phyloP scores from a whole-genome alignment of 1,140 invertebrate species.

The Heliconius hermathena region DNA sequence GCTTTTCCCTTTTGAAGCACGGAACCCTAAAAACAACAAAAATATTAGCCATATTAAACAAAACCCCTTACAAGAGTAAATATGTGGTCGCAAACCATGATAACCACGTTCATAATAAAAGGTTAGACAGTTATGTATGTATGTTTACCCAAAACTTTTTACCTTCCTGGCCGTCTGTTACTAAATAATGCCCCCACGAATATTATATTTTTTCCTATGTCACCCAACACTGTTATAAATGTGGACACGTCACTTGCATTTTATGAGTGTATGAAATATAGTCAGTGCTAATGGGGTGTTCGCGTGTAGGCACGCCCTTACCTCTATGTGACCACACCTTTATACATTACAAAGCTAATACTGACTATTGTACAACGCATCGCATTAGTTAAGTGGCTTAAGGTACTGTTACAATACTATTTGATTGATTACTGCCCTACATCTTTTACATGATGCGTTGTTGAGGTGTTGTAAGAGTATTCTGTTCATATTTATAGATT shows the following conservation, averaged over 20 bases:
- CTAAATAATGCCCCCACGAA: conserved; percentile 56
- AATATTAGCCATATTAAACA: neutral
- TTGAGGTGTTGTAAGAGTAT: neutral
- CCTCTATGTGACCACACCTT: conserved; percentile 57
- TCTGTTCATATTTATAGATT: neutral
- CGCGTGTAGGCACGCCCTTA: conserved; percentile 68
- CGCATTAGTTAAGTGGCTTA: conserved; percentile 32
- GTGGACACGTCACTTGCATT: conserved; percentile 69
- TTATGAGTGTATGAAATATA: conserved; percentile 73
- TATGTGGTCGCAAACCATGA: neutral
- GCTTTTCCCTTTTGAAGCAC: no score
- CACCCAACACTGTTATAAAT: conserved; percentile 67
- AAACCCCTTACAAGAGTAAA: neutral
- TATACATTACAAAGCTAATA: conserved; percentile 44
- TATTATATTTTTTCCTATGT: conserved; percentile 60
- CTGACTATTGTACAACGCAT: conserved; percentile 47
- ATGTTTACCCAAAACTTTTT: conserved; percentile 41
- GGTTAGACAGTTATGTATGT: conserved; percentile 31
- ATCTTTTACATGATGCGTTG: neutral
- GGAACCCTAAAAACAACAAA: neutral
- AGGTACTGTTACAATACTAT: conserved; percentile 1
- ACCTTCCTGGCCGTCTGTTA: conserved; percentile 41
- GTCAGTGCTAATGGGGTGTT: conserved; percentile 65
- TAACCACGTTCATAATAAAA: conserved; percentile 17
- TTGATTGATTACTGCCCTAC: conserved; percentile 8